Base-by-base conservation (phyloP, 2,797 vertebrate genomes). In the Gymnoscopelus braueri region DNA sequence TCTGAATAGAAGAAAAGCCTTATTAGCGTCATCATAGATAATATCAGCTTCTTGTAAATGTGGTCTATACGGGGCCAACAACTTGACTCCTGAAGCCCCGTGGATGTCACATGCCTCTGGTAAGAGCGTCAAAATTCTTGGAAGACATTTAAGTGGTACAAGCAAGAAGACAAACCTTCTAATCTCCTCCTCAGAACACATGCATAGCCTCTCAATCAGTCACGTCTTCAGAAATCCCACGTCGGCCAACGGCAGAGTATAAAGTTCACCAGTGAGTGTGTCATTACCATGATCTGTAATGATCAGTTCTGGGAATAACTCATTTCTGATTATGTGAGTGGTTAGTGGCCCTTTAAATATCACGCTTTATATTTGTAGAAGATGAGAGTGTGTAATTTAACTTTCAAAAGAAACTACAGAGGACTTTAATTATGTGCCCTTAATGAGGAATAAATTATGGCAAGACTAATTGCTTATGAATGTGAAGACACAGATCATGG, bases 381-480 rank as follows among this genome's bases (percentile, higher is more conserved):
- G 89, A 92, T 91, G 83, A 90, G 88, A 84, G 65, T 51, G 84
- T 71, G 84, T 91, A 88, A 93, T 93, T 94, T 90, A 92, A 93
- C 85, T 91, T 93, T 92, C 88, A 91, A 92, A 29, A 94, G 89
- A 92, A 89, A 89, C 88, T 87, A 84, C 83, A 90, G 88, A 92
- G 90, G 90, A 92, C 89, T 92, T 92, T 92, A 92, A 93, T 94
- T 89, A 93, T 84, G 83, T 84, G 83, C 64, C 81, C 85, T 84
- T 93, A 94, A 93, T 93, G 91, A 90, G 82, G 87, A 90, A 92
- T 92, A 90, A 91, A 94, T 93, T 89, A 93, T 87, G 83, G 87
- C 75, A 86, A 81, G 88, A 91, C 91, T 93, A 93, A 94, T 93
- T 91, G 88, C 88, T 90, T 90, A 82, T 92, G 91, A 94, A 92